phyloP scores from a whole-genome alignment of 1,140 invertebrate genomes.

The Dysdera silvatica region DNA sequence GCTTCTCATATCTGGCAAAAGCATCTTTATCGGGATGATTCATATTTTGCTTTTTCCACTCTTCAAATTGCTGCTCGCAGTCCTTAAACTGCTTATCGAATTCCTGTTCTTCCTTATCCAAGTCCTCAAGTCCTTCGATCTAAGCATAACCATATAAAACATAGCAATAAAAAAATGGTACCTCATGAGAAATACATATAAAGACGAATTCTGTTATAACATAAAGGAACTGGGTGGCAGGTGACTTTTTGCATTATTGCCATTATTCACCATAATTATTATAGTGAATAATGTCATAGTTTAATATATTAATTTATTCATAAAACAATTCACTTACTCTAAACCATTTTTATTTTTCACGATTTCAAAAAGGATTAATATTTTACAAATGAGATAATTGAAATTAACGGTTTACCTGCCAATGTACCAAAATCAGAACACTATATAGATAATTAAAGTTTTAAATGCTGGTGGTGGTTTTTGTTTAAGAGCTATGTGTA shows the following conservation, averaged over 20 bases:
- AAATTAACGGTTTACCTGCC: too few species aligned
- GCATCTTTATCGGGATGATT: conserved; percentile 47
- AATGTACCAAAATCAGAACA: too few species aligned
- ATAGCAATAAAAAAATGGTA: not conserved
- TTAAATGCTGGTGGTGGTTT: too few species aligned
- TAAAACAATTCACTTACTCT: too few species aligned
- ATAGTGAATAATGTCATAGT: not conserved
- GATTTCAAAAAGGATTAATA: too few species aligned
- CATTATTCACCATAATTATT: too few species aligned
- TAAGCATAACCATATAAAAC: too few species aligned
- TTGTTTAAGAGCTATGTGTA: too few species aligned
- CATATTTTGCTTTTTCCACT: conserved; percentile 45
- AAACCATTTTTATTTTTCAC: too few species aligned
- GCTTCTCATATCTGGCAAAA: conserved; percentile 43
- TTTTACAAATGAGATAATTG: too few species aligned
- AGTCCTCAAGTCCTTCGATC: too few species aligned
- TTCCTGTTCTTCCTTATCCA: conserved; percentile 39
- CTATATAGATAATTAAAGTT: too few species aligned
- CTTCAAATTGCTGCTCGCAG: conserved; percentile 45
- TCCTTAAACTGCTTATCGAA: conserved; percentile 43
- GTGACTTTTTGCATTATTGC: not conserved
- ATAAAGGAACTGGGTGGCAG: not conserved
- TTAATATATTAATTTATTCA: not conserved
- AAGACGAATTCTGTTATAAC: not conserved
- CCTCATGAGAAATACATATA: not conserved